phyloP scores from a whole-genome alignment of 2,113 vertebrate genomes.

The Donacobius atricapilla region DNA sequence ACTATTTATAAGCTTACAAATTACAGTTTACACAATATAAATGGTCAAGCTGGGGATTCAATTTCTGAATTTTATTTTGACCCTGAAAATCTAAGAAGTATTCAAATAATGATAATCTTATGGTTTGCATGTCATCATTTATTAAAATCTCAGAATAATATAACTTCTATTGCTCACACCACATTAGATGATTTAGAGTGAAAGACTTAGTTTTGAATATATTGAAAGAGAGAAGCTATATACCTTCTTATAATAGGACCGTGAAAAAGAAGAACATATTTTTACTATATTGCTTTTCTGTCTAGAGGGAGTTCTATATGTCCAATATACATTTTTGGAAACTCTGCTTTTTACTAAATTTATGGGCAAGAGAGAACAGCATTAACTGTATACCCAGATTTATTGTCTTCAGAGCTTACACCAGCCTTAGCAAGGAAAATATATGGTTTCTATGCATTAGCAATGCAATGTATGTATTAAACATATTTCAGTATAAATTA shows the following conservation, averaged over 20 bases:
- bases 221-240: not conserved
- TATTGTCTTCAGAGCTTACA: not conserved
- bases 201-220: not conserved
- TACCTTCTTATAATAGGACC: conserved; percentile 11
- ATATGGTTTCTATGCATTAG: conserved; percentile 21
- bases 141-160: conserved; percentile 15
- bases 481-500: conserved; percentile 35
- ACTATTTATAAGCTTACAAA: not conserved
- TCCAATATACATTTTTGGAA: conserved; percentile 46
- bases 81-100: not conserved
- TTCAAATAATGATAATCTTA: conserved; percentile 25
- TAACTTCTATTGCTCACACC: not conserved
- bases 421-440: not conserved
- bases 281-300: conserved; percentile 8
- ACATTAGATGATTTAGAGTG: conserved; percentile 15
- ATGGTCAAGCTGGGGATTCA: not conserved
- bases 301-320: conserved; percentile 63
- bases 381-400: not conserved
- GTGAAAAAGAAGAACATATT: conserved; percentile 45
- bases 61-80: conserved; percentile 27
- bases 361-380: conserved; percentile 33
- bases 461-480: not conserved
- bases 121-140: conserved; percentile 28
- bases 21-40: not conserved
- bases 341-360: conserved; percentile 49